Evolutionary conservation across 2,888 invertebrate species (phyloP).

Genomic region (Vandiemenella viatica): DNA sequence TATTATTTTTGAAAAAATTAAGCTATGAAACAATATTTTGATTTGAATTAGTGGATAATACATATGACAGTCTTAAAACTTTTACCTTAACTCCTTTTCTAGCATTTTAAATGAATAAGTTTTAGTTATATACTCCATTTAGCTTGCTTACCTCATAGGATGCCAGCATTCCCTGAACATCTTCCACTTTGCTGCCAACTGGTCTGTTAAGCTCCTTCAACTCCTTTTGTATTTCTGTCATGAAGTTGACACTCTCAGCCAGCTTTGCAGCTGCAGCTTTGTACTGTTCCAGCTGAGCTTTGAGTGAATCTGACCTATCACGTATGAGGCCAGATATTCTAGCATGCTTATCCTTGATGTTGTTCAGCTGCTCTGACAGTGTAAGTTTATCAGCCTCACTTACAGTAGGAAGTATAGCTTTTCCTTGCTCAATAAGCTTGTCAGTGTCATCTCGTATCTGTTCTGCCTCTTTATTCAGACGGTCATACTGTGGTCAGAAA

Average conservation of each 20-base stretch:
- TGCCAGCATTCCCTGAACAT: constrained; percentile 67
- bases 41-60: no score
- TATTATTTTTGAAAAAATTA: no score
- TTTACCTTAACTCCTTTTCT: no score
- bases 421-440: constrained; percentile 63
- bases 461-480: constrained; percentile 57
- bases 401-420: constrained; percentile 60
- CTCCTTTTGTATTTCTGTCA: constrained; percentile 68
- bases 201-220: constrained; percentile 71
- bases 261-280: constrained; percentile 66
- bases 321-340: constrained; percentile 58
- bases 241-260: constrained; percentile 62
- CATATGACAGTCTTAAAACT: no score
- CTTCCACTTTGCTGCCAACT: constrained; percentile 73
- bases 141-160: constrained; percentile 55
- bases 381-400: constrained; percentile 74
- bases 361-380: constrained; percentile 63
- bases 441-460: constrained; percentile 54
- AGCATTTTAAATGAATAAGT: no score
- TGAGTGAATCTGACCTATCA: constrained; percentile 56
- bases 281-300: constrained; percentile 64
- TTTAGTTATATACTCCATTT: no score
- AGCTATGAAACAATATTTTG: no score
- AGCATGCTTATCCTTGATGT: constrained; percentile 60
- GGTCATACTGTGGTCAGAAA: constrained; percentile 61